Base-by-base conservation (phyloP, 2,113 vertebrate genomes). In the Bufo bufo region DNA sequence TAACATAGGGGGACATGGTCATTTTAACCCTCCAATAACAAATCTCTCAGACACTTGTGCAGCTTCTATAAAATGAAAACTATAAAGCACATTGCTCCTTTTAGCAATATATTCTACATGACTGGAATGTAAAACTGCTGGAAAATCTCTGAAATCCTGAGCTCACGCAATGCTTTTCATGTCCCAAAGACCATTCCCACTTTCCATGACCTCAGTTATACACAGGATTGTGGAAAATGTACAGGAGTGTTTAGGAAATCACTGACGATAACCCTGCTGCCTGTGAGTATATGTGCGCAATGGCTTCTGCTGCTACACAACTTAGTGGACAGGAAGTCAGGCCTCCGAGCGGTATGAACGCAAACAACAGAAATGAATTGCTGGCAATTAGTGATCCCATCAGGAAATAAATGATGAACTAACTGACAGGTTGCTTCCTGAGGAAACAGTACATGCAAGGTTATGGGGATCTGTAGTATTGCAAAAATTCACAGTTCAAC, bases 211-310 rank as follows among this genome's bases (percentile, higher is more conserved):
- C 61, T 87, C 61, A 80, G 50, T 71, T 83, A 79, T 65, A 54
- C 49, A 54, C 8, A 1, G 59, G 23, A 79, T 69, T 50, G 74
- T 86, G 85, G 77, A 87, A 87, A 87, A 80, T 71, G 85, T 71
- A 58, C 61, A 87, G 61, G 77, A 87, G 77, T 71, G 61, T 71
- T 81, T 80, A 87, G 85, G 85, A 87, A 87, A 87, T 87, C 23
- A 58, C 71, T 87, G 85, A 80, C 11, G 61, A 80, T 81, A 80
- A 80, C 50, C 85, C 85, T 71, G 45, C 20, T 71, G 20, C 23
- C 63, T 80, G 49, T 80, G 77, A 71, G 50, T 14, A 45, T 87
- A 80, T 87, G 63, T 66, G 61, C 50, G 59, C 63, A 10, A 16
- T 87, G 49, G 49, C 79, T 66, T 78, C 47, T 87, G 77, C n/a